Conservation (phyloP, 2,797 vertebrate genomes). For the Valencia hispanica region DNA sequence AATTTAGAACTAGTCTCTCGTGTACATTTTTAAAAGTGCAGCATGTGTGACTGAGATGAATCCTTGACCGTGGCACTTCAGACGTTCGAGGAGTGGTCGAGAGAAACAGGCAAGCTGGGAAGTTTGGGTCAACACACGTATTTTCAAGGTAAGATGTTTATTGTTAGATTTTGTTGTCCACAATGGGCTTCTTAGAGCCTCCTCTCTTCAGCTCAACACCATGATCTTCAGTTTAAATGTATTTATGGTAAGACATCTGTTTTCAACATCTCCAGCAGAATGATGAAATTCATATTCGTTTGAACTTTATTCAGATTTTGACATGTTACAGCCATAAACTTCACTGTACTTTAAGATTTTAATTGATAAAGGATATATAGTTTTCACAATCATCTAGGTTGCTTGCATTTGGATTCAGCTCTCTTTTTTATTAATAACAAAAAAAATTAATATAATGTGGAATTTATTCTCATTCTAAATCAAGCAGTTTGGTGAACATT, state of each 20-base stretch:
- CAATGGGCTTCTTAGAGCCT: not conserved
- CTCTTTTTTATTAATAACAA: no score
- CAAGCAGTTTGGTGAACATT: not conserved
- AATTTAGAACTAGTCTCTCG: not conserved
- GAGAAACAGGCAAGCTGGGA: conserved; percentile 82
- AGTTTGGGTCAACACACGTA: conserved; percentile 84
- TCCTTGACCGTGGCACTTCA: conserved; percentile 70
- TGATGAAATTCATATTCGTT: not conserved
- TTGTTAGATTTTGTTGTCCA: not conserved
- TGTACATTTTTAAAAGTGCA: not conserved
- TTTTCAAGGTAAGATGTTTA: conserved; percentile 87
- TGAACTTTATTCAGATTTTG: not conserved
- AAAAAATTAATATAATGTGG: no score
- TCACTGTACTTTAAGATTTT: not conserved
- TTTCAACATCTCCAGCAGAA: not conserved
- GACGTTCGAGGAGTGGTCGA: conserved; percentile 87
- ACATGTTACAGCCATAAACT: not conserved
- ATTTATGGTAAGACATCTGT: not conserved
- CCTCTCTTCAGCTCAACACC: not conserved
- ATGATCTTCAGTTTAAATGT: not conserved
- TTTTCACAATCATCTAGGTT: no score
- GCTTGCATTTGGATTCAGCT: no score
- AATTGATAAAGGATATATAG: not conserved
- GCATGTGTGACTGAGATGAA: conserved; percentile 15
- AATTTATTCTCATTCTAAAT: not conserved